Evolutionary conservation across 2,113 vertebrate genomes (phyloP), one percentile per base, ranked within the genome.

Genomic region (Pedionomus torquatus): DNA sequence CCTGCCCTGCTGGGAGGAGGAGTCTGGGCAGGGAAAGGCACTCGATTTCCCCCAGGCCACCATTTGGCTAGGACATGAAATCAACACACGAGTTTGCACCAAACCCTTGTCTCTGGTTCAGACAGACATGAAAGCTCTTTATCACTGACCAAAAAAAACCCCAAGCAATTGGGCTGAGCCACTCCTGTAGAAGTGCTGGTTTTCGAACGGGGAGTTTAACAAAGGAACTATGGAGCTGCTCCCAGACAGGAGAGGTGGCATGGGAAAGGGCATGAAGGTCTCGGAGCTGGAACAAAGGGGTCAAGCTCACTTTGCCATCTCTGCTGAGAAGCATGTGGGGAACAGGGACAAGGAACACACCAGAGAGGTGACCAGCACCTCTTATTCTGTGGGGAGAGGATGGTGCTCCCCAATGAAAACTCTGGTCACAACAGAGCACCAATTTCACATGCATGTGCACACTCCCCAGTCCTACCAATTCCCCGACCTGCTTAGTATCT

Each of bases 391-490:
- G 11, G 28, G 13, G n/a, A 89, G 31, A 16, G 15, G 28, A 63
- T 16, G 43, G 4, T 7, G 61, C 52, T 71, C 48, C 11, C 37
- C 2, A 0, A 9, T 11, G 11, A 17, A 10, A 35, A 51, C 58
- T 68, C 43, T 26, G 25, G 10, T 4, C 10, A 41, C 8, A 1
- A 46, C 3, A 1, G 26, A 78, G 17, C 49, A 81, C 9, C 24
- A 3, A 5, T 33, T 65, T n/a, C 60, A 33, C 0, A 17, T 0
- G 2, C n/a, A 39, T 0, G 1, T 9, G 33, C 8, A 9, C 41
- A 44, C 52, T 12, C 6, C 10, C 16, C 25, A 57, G 21, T 7
- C 31, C 44, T 17, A 81, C 37, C 63, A 54, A 52, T 6, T 41
- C 68, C 44, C 35, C 65, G 51, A 20, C 31, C 80, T 37, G 9